Base-by-base conservation (phyloP, 2,888 invertebrate genomes). In the Molorchus minor region DNA sequence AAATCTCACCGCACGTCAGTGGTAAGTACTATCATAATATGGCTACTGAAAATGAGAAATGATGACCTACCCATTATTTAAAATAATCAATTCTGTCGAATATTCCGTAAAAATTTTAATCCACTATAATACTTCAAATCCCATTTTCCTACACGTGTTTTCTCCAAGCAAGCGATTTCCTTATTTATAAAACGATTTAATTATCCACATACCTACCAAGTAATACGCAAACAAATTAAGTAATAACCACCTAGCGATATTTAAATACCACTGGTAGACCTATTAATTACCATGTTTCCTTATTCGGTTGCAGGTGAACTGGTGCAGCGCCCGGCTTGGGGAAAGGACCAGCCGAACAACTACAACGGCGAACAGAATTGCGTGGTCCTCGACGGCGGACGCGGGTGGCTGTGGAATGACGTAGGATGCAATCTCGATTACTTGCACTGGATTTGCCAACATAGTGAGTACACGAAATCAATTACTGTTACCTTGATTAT, bases 281-380 rank as follows among this genome's bases (percentile, higher is more conserved):
- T n/a, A n/a, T n/a, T n/a, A n/a, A n/a, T n/a, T 33, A 33, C 3
- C 12, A 10, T 33, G 25, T 49, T 38, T 36, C 49, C 49, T 38
- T 49, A 38, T 49, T 49, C 38, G 49, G 49, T 77, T 76, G 3
- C 71, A 93, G 93, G 93, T 43, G 91, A 92, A 71, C 82, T 89
- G 51, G 90, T 94, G 5, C 86, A 86, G 4, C 88, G 87, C 71
- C 93, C 93, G 2, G 86, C 92, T 0, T 96, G 96, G 96, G 95
- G 94, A 47, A 93, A 93, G 77, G 95, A 95, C 75, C 96, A 96
- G 76, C 96, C 96, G 0, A 96, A 96, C 79, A 96, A 96, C 78
- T 96, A 96, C 83, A 96, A 96, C 77, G 94, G 95, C 0, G 94
- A 96, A 74, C 96, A 96, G 79, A 95, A 96, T 79, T 96, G 96